phyloP scores from a whole-genome alignment of 2,113 vertebrate species.

The Rhipidura dahli region DNA sequence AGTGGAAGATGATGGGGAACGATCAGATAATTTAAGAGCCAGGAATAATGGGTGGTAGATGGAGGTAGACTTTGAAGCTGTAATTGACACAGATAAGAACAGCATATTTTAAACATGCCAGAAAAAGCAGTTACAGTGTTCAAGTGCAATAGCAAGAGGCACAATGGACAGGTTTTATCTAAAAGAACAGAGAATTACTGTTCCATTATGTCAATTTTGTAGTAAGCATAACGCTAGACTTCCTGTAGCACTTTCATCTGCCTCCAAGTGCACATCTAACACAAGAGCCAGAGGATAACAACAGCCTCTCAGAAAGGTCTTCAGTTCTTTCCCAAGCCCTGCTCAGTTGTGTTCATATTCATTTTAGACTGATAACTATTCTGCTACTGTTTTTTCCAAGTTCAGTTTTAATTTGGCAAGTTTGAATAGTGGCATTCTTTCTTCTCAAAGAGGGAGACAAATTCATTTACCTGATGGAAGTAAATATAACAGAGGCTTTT shows the following conservation, averaged over 20 bases:
- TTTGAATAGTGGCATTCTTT: neutral
- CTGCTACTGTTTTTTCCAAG: neutral
- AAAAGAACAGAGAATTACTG: conserved; percentile 33
- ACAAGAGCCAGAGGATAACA: neutral
- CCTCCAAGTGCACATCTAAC: neutral
- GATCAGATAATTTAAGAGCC: neutral
- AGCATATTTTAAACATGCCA: conserved; percentile 11
- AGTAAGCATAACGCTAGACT: neutral
- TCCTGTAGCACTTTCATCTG: conserved; percentile 30
- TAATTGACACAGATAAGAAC: conserved; percentile 21
- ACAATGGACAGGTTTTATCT: conserved; percentile 43
- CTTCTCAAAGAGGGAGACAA: neutral
- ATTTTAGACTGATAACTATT: neutral
- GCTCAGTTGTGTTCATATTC: neutral
- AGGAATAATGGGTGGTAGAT: neutral
- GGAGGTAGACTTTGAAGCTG: conserved; percentile 23
- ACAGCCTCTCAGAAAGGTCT: neutral
- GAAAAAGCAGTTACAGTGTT: conserved; percentile 8
- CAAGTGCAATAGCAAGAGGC: neutral
- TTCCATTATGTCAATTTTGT: conserved; percentile 44
- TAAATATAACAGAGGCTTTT: neutral
- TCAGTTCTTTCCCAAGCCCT: neutral
- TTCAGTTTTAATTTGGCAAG: neutral
- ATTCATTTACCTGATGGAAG: neutral
- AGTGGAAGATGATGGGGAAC: neutral